Evolutionary conservation across 2,888 invertebrate genomes (phyloP), one percentile per base, ranked within the genome.

Genomic region (Epistrophe eligans): DNA sequence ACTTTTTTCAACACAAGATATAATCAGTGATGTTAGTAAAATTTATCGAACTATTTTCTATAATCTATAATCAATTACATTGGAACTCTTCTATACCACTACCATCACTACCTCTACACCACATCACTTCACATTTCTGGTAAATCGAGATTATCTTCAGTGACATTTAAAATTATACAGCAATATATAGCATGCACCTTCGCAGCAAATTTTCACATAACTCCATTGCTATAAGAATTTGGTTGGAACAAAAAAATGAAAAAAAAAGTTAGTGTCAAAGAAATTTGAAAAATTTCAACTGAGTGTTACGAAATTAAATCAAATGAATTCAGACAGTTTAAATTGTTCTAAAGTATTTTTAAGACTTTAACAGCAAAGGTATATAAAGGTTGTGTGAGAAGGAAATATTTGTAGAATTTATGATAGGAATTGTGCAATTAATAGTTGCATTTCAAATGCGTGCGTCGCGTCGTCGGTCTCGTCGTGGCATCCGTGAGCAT

Each of bases 221-320:
- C 11, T 55, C 1, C n/a, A 55, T 43, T 62, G 40, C 9, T n/a
- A 40, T 13, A 35, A 35, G 1, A 35, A 62, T 62, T 62, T 60
- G 19, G 8, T 19, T 62, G 9, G 13, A 32, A 66, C 2, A 19
- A 52, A 28, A 38, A 48, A n/a, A n/a, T n/a, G n/a, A n/a, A n/a
- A 13, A 24, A 13, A 45, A 43, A 32, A 24, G 62, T 48, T 28
- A n/a, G 43, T 40, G 55, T 77, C 8, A 66, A 64, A 13, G 64
- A 52, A 66, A 77, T 77, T 48, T 35, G 7, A 64, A 77, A 17
- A 50, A 66, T 82, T n/a, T 58, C 57, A 48, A 28, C 70, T 8
- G 64, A 79, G 74, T 84, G 79, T 74, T 64, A 74, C 17, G 74
- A 64, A 83, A 79, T 62, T 48, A 60, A 67, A 83, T 55, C 32